Evolutionary conservation across 2,113 vertebrate genomes (phyloP), one percentile per base, ranked within the genome.

Genomic region (Picathartes gymnocephalus): DNA sequence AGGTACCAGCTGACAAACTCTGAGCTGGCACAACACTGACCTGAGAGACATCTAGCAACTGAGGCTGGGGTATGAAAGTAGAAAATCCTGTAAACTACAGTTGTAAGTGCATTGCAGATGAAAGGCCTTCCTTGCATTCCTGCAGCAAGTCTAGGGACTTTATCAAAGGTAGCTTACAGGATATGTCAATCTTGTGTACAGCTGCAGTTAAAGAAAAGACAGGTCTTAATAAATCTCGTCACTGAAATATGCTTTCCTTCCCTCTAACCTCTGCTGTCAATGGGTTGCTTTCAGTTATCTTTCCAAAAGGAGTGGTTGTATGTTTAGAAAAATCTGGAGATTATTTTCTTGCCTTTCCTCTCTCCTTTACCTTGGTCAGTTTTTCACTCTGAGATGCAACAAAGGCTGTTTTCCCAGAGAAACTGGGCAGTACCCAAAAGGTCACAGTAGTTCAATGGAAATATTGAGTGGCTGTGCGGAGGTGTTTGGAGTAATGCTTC

Each of bases 121-220:
- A 94, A 95, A 94, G 35, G 66, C 51, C 64, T 92, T 87, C 58
- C 84, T 86, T 90, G 50, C 90, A 73, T 86, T 90, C 81, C 71
- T 91, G 91, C 71, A 82, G 81, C 39, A 54, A 82, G 74, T 54
- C 74, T 54, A 72, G 78, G 66, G 74, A 70, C 81, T 83, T 94
- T 66, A 93, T 95, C 58, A 86, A 95, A 90, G 61, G 57, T 65
- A 88, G 70, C 74, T 95, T 82, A 94, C 81, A 56, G 90, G 71
- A 90, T 42, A 77, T 74, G 90, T 95, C 88, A 94, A 86, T 94
- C 84, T 92, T 94, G 54, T 90, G 94, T 94, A 92, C 82, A 88
- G 79, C 56, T 83, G 90, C 76, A 94, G 92, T 90, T 97, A 94
- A 96, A 96, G 85, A 71, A 92, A 91, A 84, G 91, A 92, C 78